phyloP scores from a whole-genome alignment of 2,888 invertebrate genomes.

The Metacarcinus magister region DNA sequence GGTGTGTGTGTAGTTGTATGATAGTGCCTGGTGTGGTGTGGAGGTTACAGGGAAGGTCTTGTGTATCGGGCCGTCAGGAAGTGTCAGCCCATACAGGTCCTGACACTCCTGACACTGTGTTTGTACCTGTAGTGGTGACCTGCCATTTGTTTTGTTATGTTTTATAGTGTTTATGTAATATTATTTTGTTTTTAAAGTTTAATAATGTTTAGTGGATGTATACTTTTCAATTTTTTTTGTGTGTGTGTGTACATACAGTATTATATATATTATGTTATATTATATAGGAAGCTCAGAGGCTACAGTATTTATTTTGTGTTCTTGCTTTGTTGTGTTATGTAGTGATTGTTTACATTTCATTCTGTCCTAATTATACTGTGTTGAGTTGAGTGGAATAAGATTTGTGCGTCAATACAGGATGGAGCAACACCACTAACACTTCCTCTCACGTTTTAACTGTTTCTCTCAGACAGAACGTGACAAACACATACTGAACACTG shows the following conservation, averaged over 20 bases:
- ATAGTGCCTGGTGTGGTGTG: not conserved
- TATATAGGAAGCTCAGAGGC: not conserved
- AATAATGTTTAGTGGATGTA: not conserved
- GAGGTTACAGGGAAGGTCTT: not conserved
- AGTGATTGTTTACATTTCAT: conserved; percentile 26
- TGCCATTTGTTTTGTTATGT: not conserved
- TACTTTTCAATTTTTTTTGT: not conserved
- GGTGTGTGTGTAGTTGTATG: not conserved
- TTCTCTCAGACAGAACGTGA: too few relatives aligned
- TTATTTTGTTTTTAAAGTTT: not conserved
- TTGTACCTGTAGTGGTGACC: not conserved
- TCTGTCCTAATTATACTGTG: not conserved
- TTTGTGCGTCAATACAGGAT: not conserved
- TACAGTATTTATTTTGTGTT: conserved; percentile 52
- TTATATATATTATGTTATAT: not conserved
- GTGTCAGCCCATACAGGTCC: not conserved
- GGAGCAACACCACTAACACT: not conserved
- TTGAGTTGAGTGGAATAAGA: not conserved
- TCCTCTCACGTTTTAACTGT: too few relatives aligned
- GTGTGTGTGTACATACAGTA: not conserved
- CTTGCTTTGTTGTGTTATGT: not conserved
- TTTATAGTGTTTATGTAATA: not conserved
- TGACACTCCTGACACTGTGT: not conserved
- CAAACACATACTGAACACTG: too few relatives aligned
- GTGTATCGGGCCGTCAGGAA: not conserved